Conservation (phyloP, 2,113 vertebrate species). For the Falcunculus frontatus region DNA sequence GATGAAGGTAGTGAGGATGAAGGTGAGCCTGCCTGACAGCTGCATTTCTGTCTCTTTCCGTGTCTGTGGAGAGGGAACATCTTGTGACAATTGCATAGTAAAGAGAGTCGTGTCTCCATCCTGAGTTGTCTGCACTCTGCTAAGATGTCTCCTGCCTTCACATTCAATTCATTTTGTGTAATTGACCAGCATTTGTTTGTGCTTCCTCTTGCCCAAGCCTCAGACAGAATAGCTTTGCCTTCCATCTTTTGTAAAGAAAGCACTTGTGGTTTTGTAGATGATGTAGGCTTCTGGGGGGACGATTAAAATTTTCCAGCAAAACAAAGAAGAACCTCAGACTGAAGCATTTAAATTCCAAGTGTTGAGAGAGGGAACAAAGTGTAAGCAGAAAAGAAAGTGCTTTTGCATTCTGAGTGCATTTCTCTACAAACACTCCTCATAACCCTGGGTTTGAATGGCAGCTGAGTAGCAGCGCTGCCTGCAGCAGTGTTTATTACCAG, state of each 20-base stretch:
- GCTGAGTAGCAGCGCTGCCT: background rate
- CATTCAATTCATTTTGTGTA: background rate
- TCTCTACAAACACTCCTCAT: background rate
- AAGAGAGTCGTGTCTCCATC: background rate
- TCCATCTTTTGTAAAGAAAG: background rate
- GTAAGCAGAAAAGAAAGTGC: background rate
- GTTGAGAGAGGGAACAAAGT: background rate
- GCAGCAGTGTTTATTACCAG: background rate
- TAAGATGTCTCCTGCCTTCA: background rate
- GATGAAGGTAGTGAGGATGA: background rate
- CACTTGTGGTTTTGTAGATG: background rate
- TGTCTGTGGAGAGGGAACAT: background rate
- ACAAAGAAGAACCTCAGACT: background rate
- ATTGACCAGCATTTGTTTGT: background rate
- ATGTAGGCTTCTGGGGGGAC: background rate
- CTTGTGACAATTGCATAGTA: background rate
- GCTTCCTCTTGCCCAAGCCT: background rate
- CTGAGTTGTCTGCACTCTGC: background rate
- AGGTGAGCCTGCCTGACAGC: background rate
- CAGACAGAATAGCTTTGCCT: background rate
- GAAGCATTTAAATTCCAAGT: conserved; percentile 14
- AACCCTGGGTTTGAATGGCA: background rate
- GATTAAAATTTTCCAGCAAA: background rate
- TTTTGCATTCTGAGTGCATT: background rate
- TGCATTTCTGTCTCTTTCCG: background rate